phyloP scores from a whole-genome alignment of 2,797 vertebrate species.

The Mus minutoides region DNA sequence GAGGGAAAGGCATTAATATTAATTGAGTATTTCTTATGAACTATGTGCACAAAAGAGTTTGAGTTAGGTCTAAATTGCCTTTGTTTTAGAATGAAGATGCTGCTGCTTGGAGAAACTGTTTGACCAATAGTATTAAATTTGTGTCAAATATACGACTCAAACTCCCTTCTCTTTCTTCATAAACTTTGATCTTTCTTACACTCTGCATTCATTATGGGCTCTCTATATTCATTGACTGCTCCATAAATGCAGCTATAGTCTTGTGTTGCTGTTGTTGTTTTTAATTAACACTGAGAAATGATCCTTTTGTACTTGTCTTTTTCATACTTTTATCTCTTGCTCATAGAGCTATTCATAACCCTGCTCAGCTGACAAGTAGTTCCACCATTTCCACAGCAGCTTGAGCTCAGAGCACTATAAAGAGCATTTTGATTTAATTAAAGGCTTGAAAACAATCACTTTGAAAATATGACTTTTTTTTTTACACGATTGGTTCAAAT shows the following conservation, averaged over 20 bases:
- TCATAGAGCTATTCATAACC: constrained; percentile 51
- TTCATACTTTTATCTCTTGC: constrained; percentile 52
- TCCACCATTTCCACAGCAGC: constrained; percentile 24
- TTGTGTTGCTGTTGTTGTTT: constrained; percentile 3
- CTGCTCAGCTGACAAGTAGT: constrained; percentile 41
- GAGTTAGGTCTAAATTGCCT: background rate
- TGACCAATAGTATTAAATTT: background rate
- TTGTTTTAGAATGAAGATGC: constrained; percentile 55
- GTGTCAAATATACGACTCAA: background rate
- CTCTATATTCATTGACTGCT: background rate
- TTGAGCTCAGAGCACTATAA: constrained; percentile 34
- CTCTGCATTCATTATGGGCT: background rate
- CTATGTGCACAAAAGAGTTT: background rate
- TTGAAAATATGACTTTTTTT: constrained; percentile 50
- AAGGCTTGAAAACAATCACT: constrained; percentile 59
- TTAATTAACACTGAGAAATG: constrained; percentile 58
- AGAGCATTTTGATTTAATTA: constrained; percentile 66
- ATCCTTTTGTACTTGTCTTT: background rate
- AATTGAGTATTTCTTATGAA: constrained; percentile 16
- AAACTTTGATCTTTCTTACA: background rate
- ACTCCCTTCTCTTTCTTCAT: background rate
- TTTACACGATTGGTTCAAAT: constrained; percentile 54
- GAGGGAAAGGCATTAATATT: background rate
- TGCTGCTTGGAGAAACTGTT: background rate
- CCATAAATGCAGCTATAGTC: background rate